These are phyloP conservation scores for Meleagris gallopavo DNA, from an alignment of 2,113 vertebrate species.

Conservation along the genomic window DNA sequence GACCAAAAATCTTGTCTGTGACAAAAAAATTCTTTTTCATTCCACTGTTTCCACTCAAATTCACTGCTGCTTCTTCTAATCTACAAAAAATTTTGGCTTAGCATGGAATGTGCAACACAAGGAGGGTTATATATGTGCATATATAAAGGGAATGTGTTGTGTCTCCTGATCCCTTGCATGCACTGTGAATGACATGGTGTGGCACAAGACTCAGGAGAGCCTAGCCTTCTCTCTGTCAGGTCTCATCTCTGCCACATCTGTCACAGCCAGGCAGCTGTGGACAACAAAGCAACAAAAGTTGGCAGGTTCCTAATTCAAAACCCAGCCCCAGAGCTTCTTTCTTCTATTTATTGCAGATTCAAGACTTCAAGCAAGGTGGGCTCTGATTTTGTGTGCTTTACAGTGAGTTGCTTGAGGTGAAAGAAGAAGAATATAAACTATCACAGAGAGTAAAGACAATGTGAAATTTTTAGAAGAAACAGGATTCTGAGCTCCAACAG, in stretches of 20 bases:
- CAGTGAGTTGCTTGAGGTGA: not conserved
- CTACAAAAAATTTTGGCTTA: not conserved
- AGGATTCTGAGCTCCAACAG: not conserved
- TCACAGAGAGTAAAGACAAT: not conserved
- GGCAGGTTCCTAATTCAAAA: not conserved
- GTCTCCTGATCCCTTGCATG: not conserved
- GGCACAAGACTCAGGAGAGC: not conserved
- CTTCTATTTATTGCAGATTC: not conserved
- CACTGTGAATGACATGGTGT: not conserved
- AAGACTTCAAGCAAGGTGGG: not conserved
- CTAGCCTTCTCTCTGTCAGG: fast-evolving
- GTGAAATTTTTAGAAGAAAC: not conserved
- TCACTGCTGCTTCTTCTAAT: not conserved
- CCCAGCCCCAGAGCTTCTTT: not conserved
- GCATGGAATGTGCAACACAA: not conserved
- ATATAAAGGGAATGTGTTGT: not conserved
- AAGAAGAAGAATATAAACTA: not conserved
- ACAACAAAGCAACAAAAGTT: not conserved
- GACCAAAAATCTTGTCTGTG: conserved; percentile 52
- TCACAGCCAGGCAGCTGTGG: not conserved
- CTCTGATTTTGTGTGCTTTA: not conserved
- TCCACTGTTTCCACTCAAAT: conserved; percentile 20
- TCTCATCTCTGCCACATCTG: not conserved
- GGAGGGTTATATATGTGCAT: not conserved
- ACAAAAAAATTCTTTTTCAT: conserved; percentile 50